These are phyloP conservation scores for Toxotes lorentzi DNA, from an alignment of 2,797 vertebrate species.

Conservation along the genomic window DNA sequence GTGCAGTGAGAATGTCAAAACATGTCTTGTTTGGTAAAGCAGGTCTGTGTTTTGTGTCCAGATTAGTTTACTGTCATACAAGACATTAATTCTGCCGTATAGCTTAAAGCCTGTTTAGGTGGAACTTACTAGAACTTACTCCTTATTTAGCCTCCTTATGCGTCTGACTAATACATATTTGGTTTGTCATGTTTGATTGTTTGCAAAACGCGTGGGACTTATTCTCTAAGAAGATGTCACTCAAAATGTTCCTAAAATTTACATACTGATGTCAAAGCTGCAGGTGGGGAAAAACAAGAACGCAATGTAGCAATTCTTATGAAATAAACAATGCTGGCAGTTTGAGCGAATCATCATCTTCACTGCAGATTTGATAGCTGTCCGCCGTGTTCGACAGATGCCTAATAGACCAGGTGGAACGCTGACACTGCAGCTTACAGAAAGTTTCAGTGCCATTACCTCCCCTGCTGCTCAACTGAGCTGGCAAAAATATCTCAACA, in stretches of 20 bases:
- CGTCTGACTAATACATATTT: constrained; percentile 35
- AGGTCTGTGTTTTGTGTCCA: neutral
- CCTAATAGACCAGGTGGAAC: constrained; percentile 52
- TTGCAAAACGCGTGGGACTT: constrained; percentile 44
- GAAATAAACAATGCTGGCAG: constrained; percentile 29
- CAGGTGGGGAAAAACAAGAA: constrained; percentile 15
- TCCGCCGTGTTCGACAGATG: constrained; percentile 54
- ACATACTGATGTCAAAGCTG: constrained; percentile 31
- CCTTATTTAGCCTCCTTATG: constrained; percentile 17
- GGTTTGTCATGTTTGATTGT: constrained; percentile 45
- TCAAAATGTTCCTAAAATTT: constrained; percentile 46
- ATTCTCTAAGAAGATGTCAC: constrained; percentile 31
- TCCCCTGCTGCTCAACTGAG: constrained; percentile 54
- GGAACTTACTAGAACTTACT: neutral
- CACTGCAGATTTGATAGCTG: constrained; percentile 37
- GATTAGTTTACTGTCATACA: constrained; percentile 2
- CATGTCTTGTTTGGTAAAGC: constrained; percentile 11
- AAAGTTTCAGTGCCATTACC: constrained; percentile 62
- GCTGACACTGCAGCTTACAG: constrained; percentile 62
- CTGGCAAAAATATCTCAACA: constrained; percentile 48
- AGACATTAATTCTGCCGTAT: neutral
- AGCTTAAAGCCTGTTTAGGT: neutral
- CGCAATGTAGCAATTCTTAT: constrained; percentile 11
- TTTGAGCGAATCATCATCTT: constrained; percentile 27
- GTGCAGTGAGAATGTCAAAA: neutral